A percentile compares a stretch with the other conserved stretches of the same genome.
phyloP scores from a whole-genome alignment of 2,888 invertebrate genomes.

The Sepioteuthis lessoniana region DNA sequence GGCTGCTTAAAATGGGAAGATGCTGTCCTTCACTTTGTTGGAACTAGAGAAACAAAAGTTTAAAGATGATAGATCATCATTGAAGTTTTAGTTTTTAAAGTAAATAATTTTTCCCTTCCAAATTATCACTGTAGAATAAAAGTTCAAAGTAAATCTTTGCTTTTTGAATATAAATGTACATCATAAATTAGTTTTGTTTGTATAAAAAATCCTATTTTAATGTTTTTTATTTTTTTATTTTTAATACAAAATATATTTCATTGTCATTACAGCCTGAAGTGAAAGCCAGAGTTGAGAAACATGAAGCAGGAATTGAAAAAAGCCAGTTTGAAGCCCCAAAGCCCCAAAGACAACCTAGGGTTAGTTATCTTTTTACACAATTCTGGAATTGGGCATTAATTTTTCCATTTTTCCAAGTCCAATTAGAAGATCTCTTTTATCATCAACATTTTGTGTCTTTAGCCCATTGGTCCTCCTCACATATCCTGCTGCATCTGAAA shows the following conservation, averaged over 20 bases:
- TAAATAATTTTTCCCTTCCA: background rate
- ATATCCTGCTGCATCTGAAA: too few species aligned
- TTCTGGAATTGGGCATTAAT: too few species aligned
- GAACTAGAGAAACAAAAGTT: too few species aligned
- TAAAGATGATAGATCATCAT: background rate
- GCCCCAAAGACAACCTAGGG: slow-evolving; percentile 70
- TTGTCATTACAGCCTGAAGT: slow-evolving; percentile 36
- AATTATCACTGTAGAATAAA: too few species aligned
- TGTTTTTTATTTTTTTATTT: background rate
- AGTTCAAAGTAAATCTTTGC: background rate
- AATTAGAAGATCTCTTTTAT: too few species aligned
- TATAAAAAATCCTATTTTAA: background rate
- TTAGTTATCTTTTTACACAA: slow-evolving; percentile 52
- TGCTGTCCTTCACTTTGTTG: too few species aligned
- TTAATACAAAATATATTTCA: too few species aligned
- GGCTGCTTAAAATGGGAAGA: too few species aligned
- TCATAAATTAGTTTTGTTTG: background rate
- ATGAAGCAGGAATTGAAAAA: slow-evolving; percentile 44
- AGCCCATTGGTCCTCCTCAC: too few species aligned
- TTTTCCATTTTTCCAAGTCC: too few species aligned
- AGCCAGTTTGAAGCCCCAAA: slow-evolving; percentile 71
- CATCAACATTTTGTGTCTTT: too few species aligned
- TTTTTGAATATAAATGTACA: background rate
- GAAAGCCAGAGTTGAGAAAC: slow-evolving; percentile 36
- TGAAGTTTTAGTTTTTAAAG: background rate